phyloP scores from a whole-genome alignment of 2,888 invertebrate genomes.

The Geotrupes spiniger region DNA sequence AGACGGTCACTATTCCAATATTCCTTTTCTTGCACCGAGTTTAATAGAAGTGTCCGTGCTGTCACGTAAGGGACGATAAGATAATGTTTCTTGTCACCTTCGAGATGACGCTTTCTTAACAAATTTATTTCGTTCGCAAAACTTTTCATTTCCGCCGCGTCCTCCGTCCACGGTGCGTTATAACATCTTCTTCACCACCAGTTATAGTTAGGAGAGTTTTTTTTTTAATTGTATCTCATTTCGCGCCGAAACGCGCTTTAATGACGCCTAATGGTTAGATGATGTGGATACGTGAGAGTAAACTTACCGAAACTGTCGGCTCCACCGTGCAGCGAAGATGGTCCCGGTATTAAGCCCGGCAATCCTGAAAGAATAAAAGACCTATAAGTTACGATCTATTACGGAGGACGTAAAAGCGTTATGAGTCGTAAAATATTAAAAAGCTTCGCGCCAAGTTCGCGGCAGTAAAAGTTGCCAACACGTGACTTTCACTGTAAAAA shows the following conservation, averaged over 20 bases:
- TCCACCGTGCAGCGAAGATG: slow-evolving; percentile 74
- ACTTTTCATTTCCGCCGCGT: neutral
- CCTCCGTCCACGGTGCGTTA: no score
- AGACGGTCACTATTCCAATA: slow-evolving; percentile 3
- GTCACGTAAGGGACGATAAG: slow-evolving; percentile 1
- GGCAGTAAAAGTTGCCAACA: no score
- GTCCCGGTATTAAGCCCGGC: slow-evolving; percentile 80
- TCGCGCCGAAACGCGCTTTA: neutral
- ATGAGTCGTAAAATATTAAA: slow-evolving; percentile 4
- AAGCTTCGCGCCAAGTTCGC: no score
- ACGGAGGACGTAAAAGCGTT: neutral
- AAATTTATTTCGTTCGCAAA: neutral
- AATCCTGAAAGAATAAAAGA: slow-evolving; percentile 49
- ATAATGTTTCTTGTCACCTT: slow-evolving; percentile 1
- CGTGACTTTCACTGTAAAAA: no score
- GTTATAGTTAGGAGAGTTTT: no score
- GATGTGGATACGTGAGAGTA: no score
- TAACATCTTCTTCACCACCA: no score
- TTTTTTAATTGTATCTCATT: neutral
- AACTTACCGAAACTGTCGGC: slow-evolving; percentile 69
- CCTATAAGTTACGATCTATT: slow-evolving; percentile 3
- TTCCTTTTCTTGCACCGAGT: neutral
- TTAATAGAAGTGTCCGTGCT: slow-evolving; percentile 3
- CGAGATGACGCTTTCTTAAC: slow-evolving; percentile 1
- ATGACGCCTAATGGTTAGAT: no score